phyloP scores from a whole-genome alignment of 1,140 invertebrate genomes.

The Campoletis sonorensis region DNA sequence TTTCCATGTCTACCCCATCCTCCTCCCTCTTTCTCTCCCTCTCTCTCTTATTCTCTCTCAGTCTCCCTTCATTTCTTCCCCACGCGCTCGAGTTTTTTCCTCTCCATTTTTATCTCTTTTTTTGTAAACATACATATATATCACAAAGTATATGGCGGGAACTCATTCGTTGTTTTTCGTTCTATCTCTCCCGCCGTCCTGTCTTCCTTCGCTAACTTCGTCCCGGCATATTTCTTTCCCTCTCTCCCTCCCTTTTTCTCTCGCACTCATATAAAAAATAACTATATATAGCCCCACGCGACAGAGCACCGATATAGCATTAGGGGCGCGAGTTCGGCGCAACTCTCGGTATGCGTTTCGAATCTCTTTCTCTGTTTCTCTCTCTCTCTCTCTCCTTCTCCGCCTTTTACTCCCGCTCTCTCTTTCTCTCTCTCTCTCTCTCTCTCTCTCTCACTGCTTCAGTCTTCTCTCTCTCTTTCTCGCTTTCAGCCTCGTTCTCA shows the following conservation, averaged over 20 bases:
- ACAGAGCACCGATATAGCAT: not conserved
- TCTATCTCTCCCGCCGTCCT: constrained; percentile 28
- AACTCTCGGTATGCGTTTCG: constrained; percentile 38
- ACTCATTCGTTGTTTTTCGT: constrained; percentile 42
- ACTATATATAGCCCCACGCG: constrained; percentile 5
- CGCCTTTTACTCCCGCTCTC: constrained; percentile 36
- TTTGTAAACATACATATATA: no score
- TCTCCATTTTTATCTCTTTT: no score
- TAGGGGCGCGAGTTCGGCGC: constrained; percentile 31
- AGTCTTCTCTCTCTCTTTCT: not conserved
- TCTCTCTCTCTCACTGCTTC: constrained; percentile 32
- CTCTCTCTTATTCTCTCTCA: no score
- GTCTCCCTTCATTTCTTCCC: no score
- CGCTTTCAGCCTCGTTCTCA: constrained; percentile 41
- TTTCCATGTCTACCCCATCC: no score
- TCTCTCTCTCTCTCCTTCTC: constrained; percentile 26
- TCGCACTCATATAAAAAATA: not conserved
- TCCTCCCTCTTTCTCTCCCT: no score
- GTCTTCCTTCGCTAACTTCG: constrained; percentile 22
- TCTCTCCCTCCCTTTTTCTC: constrained; percentile 37
- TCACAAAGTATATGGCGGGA: no score
- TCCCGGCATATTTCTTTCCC: constrained; percentile 13
- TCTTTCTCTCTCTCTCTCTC: not conserved
- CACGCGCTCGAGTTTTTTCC: no score
- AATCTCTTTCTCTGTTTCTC: constrained; percentile 18